Base-by-base conservation (phyloP, 1,140 invertebrate genomes). In the Tetragnatha versicolor region DNA sequence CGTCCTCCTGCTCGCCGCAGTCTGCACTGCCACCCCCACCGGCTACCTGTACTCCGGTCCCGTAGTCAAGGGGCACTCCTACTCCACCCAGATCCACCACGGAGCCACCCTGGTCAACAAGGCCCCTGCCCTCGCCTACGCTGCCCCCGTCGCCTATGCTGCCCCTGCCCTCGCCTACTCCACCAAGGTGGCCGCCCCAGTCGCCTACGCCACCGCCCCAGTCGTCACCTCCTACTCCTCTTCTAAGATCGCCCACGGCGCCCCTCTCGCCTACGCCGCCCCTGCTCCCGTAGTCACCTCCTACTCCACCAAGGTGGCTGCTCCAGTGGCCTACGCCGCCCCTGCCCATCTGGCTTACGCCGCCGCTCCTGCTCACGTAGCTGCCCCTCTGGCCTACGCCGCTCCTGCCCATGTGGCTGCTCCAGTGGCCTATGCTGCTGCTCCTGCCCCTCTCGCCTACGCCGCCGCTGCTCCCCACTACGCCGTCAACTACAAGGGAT, bases 21-120 rank as follows among this genome's bases (percentile, higher is more conserved):
- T 25, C 7, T 65, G 61, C 61, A 5, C 61, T 42, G 61, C 61
- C 33, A 65, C 35, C 17, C 22, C 22, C 1, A 10, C 14, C 12
- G 37, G 20, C 14, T n/a, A n/a, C n/a, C n/a, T 61, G 20, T 29
- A 14, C 37, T 25, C 61, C 20, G 61, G 20, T 17, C 61, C 61
- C 17, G 61, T 39, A 45, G 37, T 65, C 1, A 65, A 65, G 37
- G 61, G 61, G 27, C 61, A 65, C 12, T 35, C 61, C 7, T 65
- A 65, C 37, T 65, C 61, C 61, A 65, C 61, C 37, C 22, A 65
- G 33, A 42, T 65, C 37, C 35, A 65, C 9, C 61, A 65, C 25
- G 61, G 61, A 65, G 20, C 61, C 14, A 22, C 61, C 6, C 29
- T 65, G 61, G 61, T 65, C 29, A 22, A 45, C 10, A 47, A 47